A percentile compares a stretch with the other conserved stretches of the same genome.
Conservation (phyloP, 2,888 invertebrate genomes). For the Gymnoscelis rufifasciata region DNA sequence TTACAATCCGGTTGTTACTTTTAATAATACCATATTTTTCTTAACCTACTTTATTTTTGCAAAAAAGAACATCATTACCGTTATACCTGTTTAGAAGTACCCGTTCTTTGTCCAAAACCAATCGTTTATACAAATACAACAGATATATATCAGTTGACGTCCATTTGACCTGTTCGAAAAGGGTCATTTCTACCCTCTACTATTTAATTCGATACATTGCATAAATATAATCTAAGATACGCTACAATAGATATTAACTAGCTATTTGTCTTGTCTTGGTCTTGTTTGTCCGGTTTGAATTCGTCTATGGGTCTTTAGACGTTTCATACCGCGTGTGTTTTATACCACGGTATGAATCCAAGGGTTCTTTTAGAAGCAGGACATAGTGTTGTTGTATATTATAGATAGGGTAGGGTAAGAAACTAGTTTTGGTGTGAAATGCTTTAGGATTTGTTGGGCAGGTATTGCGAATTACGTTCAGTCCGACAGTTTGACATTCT, state of each 20-base stretch:
- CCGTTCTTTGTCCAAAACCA: constrained; percentile 7
- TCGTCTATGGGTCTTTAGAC: constrained; percentile 25
- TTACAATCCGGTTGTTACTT: no score
- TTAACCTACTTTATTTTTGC: not conserved
- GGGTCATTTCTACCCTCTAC: constrained; percentile 34
- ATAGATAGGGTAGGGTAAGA: constrained; percentile 12
- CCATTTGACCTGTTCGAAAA: constrained; percentile 34
- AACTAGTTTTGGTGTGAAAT: constrained; percentile 28
- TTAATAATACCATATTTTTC: no score
- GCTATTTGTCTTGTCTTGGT: constrained; percentile 63
- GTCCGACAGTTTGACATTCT: not conserved
- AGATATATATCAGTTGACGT: constrained; percentile 11
- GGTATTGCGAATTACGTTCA: constrained; percentile 9
- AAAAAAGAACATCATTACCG: not conserved
- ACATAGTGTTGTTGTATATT: not conserved
- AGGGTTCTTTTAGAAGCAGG: no score
- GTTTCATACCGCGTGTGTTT: no score
- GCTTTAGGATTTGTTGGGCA: constrained; percentile 31
- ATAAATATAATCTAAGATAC: constrained; percentile 44
- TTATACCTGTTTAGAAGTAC: not conserved
- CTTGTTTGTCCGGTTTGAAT: constrained; percentile 42
- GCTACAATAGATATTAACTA: constrained; percentile 66
- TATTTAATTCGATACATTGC: constrained; percentile 52
- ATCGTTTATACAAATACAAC: constrained; percentile 11
- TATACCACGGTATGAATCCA: no score